Conservation (phyloP, 2,888 invertebrate genomes). For the Rhaphigaster nebulosa region DNA sequence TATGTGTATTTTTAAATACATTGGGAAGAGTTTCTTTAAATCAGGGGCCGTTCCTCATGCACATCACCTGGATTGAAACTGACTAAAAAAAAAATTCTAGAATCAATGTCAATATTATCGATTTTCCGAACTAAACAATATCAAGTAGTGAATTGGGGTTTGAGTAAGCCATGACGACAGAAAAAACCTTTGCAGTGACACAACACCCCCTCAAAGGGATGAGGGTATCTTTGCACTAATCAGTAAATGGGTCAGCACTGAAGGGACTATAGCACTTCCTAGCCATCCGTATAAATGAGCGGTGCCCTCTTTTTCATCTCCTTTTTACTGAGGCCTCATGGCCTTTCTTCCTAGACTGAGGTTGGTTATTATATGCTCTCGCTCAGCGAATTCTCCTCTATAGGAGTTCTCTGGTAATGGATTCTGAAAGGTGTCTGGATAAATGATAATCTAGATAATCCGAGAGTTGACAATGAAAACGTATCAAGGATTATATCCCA, state of each 20-base stretch:
- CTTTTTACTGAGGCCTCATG: neutral
- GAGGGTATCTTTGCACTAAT: constrained; percentile 9
- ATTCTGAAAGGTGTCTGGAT: neutral
- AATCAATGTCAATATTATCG: neutral
- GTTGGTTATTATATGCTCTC: neutral
- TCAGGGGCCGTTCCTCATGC: too few relatives aligned
- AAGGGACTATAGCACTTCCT: neutral
- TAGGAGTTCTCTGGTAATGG: neutral
- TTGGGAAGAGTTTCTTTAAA: too few relatives aligned
- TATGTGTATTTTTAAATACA: too few relatives aligned
- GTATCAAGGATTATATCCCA: too few relatives aligned
- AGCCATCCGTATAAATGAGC: neutral
- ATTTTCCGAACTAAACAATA: neutral
- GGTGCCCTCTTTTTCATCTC: neutral
- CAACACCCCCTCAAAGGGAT: neutral
- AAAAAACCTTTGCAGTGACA: neutral
- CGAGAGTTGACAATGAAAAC: neutral
- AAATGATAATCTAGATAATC: neutral
- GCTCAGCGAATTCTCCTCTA: neutral
- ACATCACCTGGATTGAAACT: neutral
- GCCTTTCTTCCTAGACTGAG: neutral
- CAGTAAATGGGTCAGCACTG: neutral
- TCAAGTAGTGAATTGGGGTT: neutral
- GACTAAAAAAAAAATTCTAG: neutral
- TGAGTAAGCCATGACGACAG: neutral